Evolutionary conservation across 1,140 invertebrate species (phyloP), one percentile per base, ranked within the genome.

Genomic region (Glomeris maerens): DNA sequence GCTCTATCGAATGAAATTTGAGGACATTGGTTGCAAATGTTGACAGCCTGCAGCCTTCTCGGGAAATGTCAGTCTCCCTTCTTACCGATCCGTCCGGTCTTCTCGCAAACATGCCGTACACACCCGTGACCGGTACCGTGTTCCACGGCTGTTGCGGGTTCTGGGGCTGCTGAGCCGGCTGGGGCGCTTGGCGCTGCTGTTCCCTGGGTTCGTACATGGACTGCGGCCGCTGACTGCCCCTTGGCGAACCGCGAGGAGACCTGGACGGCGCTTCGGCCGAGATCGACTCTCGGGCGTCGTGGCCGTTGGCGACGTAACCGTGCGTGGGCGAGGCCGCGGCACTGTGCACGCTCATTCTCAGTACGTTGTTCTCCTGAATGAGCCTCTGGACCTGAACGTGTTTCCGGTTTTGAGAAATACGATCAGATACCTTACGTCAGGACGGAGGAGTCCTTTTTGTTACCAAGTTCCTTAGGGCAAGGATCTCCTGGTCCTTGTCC

Each of bases 201-300:
- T 54, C 49, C 29, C 59, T 42, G 31, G 59, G 31, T 48, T 87
- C 84, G 66, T 82, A 87, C 84, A 87, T 87, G 66, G 83, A 86
- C 54, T 79, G 80, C 55, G 84, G 84, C 60, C 84, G 70, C 61
- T 83, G 81, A 52, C 42, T 25, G 3, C 47, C 25, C 21, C 52
- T 44, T 21, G 59, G 53, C 2, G 64, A 57, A 57, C 65, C 68
- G 25, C 46, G 44, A n/a, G 49, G 38, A 44, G 38, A 21, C n/a
- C 2, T 26, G 29, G 36, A 17, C 47, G 26, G n/a, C 10, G 25
- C 38, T 49, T 14, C 52, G 17, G 52, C 3, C 20, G 40, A 26
- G 27, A 20, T 27, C 26, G 5, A 17, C 21, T 26, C 13, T 50
- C 28, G 3, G 28, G 31, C 13, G 23, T 57, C 50, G 22, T 49